These are phyloP conservation scores for Rutilus rutilus DNA, from an alignment of 2,113 vertebrate genomes.

Conservation along the genomic window DNA sequence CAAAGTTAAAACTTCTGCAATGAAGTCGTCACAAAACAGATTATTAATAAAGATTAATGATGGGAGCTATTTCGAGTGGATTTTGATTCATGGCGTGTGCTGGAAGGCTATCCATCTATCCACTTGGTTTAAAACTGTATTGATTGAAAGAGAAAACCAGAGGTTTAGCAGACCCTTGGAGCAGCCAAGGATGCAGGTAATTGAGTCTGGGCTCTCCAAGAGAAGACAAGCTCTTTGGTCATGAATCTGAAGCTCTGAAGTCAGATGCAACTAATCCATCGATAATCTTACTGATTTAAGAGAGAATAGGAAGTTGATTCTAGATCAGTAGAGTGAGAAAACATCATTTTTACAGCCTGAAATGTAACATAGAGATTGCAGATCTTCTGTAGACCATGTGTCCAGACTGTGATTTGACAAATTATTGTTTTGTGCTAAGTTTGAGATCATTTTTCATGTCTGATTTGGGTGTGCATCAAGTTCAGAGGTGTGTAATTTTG, in stretches of 20 bases:
- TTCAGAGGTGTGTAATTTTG: too few relatives aligned
- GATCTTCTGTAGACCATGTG: neutral
- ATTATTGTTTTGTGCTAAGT: neutral
- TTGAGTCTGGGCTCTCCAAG: slow-evolving; percentile 25
- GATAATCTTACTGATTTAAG: slow-evolving; percentile 9
- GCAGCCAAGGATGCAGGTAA: slow-evolving; percentile 10
- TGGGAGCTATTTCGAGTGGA: neutral
- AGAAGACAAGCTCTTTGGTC: neutral
- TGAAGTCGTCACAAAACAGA: slow-evolving; percentile 12
- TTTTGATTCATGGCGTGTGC: slow-evolving; percentile 16
- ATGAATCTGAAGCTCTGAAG: neutral
- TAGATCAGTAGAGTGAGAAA: slow-evolving; percentile 14
- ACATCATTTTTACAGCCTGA: neutral
- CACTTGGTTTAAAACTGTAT: slow-evolving; percentile 17
- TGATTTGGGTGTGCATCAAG: too few relatives aligned
- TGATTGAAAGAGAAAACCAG: slow-evolving; percentile 40
- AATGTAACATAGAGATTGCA: too few relatives aligned
- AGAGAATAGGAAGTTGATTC: neutral
- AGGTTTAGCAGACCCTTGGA: slow-evolving; percentile 9
- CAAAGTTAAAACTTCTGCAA: slow-evolving; percentile 28
- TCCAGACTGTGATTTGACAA: neutral
- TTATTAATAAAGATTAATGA: slow-evolving; percentile 37
- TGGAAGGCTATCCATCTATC: slow-evolving; percentile 34
- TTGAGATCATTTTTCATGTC: neutral
- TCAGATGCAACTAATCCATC: slow-evolving; percentile 26